Conservation (phyloP, 2,888 invertebrate genomes). For the Netelia inedita region DNA sequence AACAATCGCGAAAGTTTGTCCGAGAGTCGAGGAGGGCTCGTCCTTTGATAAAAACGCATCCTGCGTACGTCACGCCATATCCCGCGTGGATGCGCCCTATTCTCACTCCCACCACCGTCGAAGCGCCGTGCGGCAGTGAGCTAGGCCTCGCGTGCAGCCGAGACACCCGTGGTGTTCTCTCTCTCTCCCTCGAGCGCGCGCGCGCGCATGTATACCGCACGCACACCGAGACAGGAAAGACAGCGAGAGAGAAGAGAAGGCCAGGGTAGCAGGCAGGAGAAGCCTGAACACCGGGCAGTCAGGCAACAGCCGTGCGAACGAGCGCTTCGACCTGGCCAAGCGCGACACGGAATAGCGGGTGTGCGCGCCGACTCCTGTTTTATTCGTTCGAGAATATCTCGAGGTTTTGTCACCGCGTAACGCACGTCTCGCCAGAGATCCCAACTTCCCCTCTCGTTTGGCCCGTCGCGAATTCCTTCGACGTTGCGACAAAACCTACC, state of each 20-base stretch:
- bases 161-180: slow-evolving; percentile 21
- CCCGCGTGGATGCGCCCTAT: neutral
- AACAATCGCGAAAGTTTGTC: neutral
- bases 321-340: slow-evolving; percentile 48
- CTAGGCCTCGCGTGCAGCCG: slow-evolving; percentile 15
- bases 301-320: slow-evolving; percentile 67
- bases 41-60: too few species aligned
- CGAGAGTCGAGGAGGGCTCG: neutral
- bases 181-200: neutral
- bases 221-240: slow-evolving; percentile 30
- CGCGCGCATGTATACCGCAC: slow-evolving; percentile 13
- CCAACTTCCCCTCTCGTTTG: slow-evolving; percentile 17
- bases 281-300: slow-evolving; percentile 76
- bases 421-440: neutral
- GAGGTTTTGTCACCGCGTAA: neutral
- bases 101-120: slow-evolving; percentile 60
- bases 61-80: too few species aligned
- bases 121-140: neutral
- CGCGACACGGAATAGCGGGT: slow-evolving; percentile 15
- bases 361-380: neutral
- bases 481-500: slow-evolving; percentile 3
- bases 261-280: slow-evolving; percentile 69
- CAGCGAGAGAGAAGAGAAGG: slow-evolving; percentile 10
- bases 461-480: slow-evolving; percentile 11
- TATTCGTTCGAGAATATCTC: neutral